Conservation (phyloP, 2,797 vertebrate genomes). For the Pristis pectinata region DNA sequence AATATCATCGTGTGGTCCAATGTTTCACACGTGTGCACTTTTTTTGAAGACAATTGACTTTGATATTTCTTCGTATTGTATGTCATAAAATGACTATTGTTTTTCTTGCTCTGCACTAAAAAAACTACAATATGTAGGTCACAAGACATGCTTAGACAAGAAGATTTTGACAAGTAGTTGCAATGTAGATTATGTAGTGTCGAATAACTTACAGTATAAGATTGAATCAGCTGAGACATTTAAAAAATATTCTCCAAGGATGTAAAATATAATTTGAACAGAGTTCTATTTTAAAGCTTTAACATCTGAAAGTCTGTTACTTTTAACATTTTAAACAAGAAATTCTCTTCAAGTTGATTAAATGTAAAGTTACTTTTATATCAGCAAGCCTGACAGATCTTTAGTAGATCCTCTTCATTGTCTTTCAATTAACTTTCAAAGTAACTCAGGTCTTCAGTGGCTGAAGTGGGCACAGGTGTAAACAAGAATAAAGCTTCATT, state of each 20-base stretch:
- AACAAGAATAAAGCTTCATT: not conserved
- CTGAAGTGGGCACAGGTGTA: not conserved
- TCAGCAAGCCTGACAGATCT: not conserved
- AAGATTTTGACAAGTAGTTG: not conserved
- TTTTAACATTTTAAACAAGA: not conserved
- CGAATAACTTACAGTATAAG: not conserved
- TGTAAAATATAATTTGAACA: not conserved
- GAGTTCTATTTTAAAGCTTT: not conserved
- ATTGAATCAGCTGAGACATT: not conserved
- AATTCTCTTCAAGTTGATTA: not conserved
- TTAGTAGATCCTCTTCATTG: too few relatives aligned
- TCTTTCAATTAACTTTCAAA: not conserved
- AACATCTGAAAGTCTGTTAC: not conserved
- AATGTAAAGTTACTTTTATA: not conserved
- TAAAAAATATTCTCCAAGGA: not conserved
- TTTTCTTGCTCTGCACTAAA: constrained; percentile 7
- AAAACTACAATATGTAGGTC: constrained; percentile 18
- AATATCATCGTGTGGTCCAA: constrained; percentile 8
- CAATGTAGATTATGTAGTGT: not conserved
- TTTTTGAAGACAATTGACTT: constrained; percentile 10
- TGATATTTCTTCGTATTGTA: not conserved
- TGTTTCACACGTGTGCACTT: not conserved
- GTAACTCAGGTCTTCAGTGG: not conserved
- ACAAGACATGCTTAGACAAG: constrained; percentile 9
- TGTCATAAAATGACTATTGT: constrained; percentile 20